Conservation (phyloP, 2,797 vertebrate species). For the Gobio occitaniae region DNA sequence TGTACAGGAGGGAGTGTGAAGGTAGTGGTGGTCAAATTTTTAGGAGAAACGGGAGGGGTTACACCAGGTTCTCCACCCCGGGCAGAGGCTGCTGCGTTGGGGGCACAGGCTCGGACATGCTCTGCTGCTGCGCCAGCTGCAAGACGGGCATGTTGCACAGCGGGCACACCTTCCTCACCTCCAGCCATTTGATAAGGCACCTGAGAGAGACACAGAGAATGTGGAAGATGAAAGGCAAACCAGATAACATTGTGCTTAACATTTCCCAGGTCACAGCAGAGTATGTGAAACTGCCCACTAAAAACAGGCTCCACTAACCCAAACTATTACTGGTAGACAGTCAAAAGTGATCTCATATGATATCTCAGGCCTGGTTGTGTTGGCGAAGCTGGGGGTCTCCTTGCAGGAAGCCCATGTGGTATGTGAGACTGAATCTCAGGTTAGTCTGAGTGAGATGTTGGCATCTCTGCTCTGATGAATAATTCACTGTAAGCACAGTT, state of each 20-base stretch:
- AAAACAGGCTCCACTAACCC: neutral
- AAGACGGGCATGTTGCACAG: slow-evolving; percentile 98
- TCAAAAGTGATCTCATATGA: slow-evolving; percentile 13
- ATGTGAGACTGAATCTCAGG: neutral
- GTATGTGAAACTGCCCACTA: neutral
- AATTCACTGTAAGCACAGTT: slow-evolving; percentile 38
- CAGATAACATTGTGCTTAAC: neutral
- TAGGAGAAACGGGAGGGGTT: slow-evolving; percentile 65
- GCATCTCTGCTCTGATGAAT: slow-evolving; percentile 47
- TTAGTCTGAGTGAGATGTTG: slow-evolving; percentile 29
- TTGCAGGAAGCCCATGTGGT: slow-evolving; percentile 7
- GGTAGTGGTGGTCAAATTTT: slow-evolving; percentile 30
- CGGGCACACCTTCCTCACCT: slow-evolving; percentile 97
- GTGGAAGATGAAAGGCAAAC: neutral
- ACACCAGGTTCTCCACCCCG: slow-evolving; percentile 93
- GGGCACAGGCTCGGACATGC: slow-evolving; percentile 69
- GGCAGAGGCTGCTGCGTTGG: slow-evolving; percentile 88
- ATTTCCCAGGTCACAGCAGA: neutral
- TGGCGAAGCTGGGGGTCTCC: neutral
- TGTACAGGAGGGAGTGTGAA: slow-evolving; percentile 66
- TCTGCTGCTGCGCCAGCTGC: slow-evolving; percentile 92
- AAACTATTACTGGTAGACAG: neutral
- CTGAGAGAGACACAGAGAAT: slow-evolving; percentile 68
- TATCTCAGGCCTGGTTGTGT: neutral
- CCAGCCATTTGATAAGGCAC: slow-evolving; percentile 99